These are phyloP conservation scores for Spodoptera frugiperda DNA, from an alignment of 1,140 invertebrate species.

Conservation along the genomic window DNA sequence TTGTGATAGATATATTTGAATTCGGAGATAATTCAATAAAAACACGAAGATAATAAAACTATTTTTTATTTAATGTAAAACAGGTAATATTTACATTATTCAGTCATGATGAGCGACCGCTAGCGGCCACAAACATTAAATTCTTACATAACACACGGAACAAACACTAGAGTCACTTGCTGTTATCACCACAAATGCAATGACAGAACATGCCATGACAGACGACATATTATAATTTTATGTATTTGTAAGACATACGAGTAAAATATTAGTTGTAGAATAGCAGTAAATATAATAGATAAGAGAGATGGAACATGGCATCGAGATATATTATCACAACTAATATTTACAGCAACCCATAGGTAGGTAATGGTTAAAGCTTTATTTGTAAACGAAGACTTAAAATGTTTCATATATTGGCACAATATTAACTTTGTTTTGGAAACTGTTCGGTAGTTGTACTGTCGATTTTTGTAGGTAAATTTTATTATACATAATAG, in stretches of 20 bases:
- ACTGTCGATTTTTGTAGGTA: too few species aligned
- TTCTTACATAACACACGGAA: constrained; percentile 39
- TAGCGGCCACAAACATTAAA: constrained; percentile 50
- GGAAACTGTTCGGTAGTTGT: not conserved
- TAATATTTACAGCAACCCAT: constrained; percentile 42
- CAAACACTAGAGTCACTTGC: constrained; percentile 34
- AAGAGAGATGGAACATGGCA: constrained; percentile 61
- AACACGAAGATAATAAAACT: constrained; percentile 62
- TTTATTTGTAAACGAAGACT: constrained; percentile 36
- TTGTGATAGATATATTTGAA: constrained; percentile 9
- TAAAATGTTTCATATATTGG: constrained; percentile 20
- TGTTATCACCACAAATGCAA: constrained; percentile 39
- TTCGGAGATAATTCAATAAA: constrained; percentile 28
- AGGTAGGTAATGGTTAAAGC: constrained; percentile 29
- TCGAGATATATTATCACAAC: constrained; percentile 60
- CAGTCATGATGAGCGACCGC: constrained; percentile 74
- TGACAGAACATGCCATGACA: constrained; percentile 22
- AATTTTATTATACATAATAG: too few species aligned
- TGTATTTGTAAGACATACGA: constrained; percentile 37
- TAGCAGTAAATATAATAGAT: constrained; percentile 48
- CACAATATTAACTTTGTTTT: constrained; percentile 8
- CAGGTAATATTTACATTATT: constrained; percentile 83
- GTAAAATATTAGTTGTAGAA: constrained; percentile 45
- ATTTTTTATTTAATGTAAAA: constrained; percentile 81
- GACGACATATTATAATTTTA: constrained; percentile 5